Base-by-base conservation (phyloP, 2,888 invertebrate genomes). In the Drosophila merina region DNA sequence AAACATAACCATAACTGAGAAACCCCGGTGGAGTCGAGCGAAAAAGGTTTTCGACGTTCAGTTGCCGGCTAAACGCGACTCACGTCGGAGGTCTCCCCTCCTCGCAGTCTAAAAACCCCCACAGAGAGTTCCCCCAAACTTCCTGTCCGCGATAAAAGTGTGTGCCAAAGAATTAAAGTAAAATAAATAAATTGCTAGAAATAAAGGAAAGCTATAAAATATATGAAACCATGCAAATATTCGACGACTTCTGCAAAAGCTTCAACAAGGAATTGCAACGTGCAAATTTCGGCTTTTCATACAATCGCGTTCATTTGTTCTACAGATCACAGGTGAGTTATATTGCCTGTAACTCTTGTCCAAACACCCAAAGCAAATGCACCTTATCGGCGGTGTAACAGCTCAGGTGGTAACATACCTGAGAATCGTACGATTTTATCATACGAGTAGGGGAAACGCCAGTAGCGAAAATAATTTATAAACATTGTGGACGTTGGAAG, bases 321-420 rank as follows among this genome's bases (percentile, higher is more conserved):
- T 89, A 91, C 69, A 87, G 86, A 72, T 91, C 91, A 20, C 90
- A 90, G 89, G 92, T 90, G 86, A 82, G 79, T 14, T 12, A 25
- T 30, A 12, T 31, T 36, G 10, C 42, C 47, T 45, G 28, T 50
- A 49, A 59, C 31, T 36, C 8, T 33, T 25, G 26, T 25, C 28
- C 14, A 49, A 48, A 47, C 10, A 33, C 49, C 8, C 30, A 26
- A 26, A 10, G 2, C 36, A 7, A 6, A 8, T 20, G 20, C 20
- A 20, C 47, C 20, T 47, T 66, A 48, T 56, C 71, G 55, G 30
- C 47, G 57, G 36, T 74, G 55, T 38, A 63, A 63, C 36, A 5
- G 20, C 51, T 45, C 64, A 38, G 50, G 50, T 51, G 50, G 20
- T n/a, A n/a, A 4, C 28, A 6, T 28, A 28, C 28, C 28, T 28